A percentile compares a stretch with the other conserved stretches of the same genome.
Conservation (phyloP, 53 echinoderm and acorn worm species). For the Antedon mediterranea region DNA sequence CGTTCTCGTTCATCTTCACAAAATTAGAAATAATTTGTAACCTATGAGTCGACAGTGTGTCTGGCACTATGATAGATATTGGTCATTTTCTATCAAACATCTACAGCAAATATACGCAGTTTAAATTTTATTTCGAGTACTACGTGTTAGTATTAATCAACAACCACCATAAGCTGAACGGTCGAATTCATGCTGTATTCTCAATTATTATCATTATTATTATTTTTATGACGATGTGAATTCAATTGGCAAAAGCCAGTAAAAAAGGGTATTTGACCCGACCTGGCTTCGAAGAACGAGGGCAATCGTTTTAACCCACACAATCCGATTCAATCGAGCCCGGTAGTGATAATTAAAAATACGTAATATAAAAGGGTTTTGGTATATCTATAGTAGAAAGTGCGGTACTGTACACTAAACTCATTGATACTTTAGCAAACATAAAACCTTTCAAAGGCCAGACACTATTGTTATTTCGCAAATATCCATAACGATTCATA, state of each 20-base stretch:
- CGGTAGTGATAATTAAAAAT: too few species aligned
- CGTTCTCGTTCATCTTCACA: background rate
- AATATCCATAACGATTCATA: constrained; percentile 1
- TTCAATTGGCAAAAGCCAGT: background rate
- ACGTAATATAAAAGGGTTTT: too few species aligned
- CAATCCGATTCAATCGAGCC: background rate
- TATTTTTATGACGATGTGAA: background rate
- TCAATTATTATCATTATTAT: background rate
- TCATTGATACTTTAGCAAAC: background rate
- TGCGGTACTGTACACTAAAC: background rate
- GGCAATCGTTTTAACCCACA: background rate
- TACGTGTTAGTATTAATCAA: background rate
- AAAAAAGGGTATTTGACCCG: background rate
- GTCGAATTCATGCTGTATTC: background rate
- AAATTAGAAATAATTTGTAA: background rate
- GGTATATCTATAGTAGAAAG: background rate
- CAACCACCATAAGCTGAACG: background rate
- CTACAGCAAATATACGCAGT: background rate
- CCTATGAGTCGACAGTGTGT: background rate
- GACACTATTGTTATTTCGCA: background rate
- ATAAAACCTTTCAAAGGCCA: background rate
- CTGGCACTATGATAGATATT: background rate
- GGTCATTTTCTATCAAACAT: background rate
- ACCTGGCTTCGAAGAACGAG: background rate
- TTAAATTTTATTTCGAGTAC: background rate